Evolutionary conservation across 1,140 invertebrate genomes (phyloP).

Genomic region (Penaeus japonicus): DNA sequence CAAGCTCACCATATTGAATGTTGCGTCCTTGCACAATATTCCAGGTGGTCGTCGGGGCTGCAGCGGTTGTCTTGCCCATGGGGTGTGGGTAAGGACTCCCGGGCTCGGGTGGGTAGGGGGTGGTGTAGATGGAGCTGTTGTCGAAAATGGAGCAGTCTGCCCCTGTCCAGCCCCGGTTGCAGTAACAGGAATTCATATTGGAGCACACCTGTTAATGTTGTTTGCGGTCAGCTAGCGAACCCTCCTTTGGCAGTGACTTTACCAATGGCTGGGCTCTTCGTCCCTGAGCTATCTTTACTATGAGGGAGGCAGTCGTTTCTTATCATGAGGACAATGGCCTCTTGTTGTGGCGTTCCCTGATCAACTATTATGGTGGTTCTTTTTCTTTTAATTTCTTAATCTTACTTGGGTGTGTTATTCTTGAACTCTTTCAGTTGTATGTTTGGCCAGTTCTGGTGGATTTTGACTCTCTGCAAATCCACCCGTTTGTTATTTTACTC

Average conservation of each 20-base stretch:
- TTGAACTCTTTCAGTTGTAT: no score
- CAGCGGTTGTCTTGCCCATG: conserved; percentile 13
- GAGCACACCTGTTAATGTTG: conserved; percentile 81
- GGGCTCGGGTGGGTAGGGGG: conserved; percentile 46
- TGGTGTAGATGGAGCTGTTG: conserved; percentile 70
- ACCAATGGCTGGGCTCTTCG: background rate
- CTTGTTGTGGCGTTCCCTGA: no score
- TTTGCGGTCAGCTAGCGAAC: conserved; percentile 28
- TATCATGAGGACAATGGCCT: no score
- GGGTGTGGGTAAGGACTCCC: background rate
- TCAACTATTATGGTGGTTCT: no score
- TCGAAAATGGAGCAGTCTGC: conserved; percentile 84
- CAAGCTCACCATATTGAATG: conserved; percentile 52
- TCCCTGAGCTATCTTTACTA: no score
- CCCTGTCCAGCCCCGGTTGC: conserved; percentile 86
- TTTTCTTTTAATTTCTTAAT: no score
- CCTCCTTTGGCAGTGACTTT: background rate
- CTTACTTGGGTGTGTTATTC: no score
- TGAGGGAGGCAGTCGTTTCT: no score
- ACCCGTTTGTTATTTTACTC: no score
- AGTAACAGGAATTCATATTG: conserved; percentile 91
- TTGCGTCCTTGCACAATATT: conserved; percentile 38
- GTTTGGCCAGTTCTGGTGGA: no score
- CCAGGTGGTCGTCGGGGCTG: background rate
- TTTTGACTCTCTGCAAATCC: no score